Base-by-base conservation (phyloP, 2,888 invertebrate genomes). In the Nemoura dubitans region DNA sequence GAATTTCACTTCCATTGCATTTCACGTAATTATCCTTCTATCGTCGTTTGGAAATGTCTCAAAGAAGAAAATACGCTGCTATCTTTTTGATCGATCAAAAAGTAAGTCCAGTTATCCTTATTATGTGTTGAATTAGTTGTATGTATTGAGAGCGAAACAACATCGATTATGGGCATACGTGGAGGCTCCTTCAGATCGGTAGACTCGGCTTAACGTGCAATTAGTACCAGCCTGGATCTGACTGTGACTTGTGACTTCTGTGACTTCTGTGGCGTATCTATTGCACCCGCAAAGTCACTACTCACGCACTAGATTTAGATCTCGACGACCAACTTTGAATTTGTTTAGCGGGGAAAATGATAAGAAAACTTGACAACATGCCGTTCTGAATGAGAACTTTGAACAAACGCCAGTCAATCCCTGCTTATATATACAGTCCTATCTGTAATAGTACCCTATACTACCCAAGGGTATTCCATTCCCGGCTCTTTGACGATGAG, bases 51-150 rank as follows among this genome's bases (percentile, higher is more conserved):
- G 59, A 59, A 21, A 59, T 59, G 59, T 59, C 59, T 59, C 14
- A 59, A 59, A 10, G 59, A 59, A 16, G 59, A 21, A 59, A 59
- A 59, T 59, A 59, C 59, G 21, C 16, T 59, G 14, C 59, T 59
- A 59, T 59, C 59, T 59, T 59, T 59, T 59, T 59, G 59, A 59
- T 59, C 59, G 59, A 59, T 59, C 59, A 59, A 59, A 59, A 59
- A 59, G 59, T 59, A 2, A 59, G 59, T 59, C 59, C 3, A 59
- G 3, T 59, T 59, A 59, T 59, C 59, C 59, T 59, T 59, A 59
- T 59, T 59, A 59, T 21, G 59, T 21, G 59, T 59, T 7, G 59
- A 59, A 59, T 59, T 59, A 59, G 14, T 59, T 59, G 59, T 59
- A 59, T 59, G 59, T 21, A 59, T 59, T 21, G 59, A 59, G 59